Evolutionary conservation across 2,797 vertebrate genomes (phyloP).

Genomic region (Catharus ustulatus): DNA sequence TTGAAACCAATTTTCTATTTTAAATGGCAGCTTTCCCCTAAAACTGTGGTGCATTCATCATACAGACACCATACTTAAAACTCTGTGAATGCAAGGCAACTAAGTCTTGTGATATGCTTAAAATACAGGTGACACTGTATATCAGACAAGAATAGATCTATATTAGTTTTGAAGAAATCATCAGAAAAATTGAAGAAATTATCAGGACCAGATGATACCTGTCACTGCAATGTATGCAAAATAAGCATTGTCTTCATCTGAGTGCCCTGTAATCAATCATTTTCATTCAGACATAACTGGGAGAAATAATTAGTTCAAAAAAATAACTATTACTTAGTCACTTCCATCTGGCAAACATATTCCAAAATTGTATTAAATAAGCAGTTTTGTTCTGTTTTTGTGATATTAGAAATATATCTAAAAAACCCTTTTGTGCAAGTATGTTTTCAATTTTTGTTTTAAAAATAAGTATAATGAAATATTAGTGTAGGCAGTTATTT

Average conservation of each 20-base stretch:
- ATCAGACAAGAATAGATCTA: neutral
- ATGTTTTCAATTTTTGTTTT: neutral
- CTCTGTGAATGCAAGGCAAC: neutral
- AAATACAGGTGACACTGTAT: neutral
- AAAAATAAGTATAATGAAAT: conserved; percentile 3
- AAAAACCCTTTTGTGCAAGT: neutral
- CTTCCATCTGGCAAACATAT: neutral
- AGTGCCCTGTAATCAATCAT: neutral
- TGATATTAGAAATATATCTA: neutral
- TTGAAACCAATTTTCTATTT: conserved; percentile 43
- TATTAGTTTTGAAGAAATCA: neutral
- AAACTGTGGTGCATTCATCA: neutral
- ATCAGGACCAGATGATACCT: neutral
- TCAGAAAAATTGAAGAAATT: neutral
- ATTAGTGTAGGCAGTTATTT: neutral
- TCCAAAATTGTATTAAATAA: neutral
- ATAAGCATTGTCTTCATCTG: neutral
- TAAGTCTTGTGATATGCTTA: neutral
- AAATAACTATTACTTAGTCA: neutral
- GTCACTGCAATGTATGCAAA: neutral
- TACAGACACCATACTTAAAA: neutral
- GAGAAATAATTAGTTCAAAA: neutral
- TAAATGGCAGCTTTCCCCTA: neutral
- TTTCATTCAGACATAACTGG: neutral
- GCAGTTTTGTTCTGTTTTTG: neutral